Conservation (phyloP, 2,888 invertebrate species). For the Ligdia adustata region DNA sequence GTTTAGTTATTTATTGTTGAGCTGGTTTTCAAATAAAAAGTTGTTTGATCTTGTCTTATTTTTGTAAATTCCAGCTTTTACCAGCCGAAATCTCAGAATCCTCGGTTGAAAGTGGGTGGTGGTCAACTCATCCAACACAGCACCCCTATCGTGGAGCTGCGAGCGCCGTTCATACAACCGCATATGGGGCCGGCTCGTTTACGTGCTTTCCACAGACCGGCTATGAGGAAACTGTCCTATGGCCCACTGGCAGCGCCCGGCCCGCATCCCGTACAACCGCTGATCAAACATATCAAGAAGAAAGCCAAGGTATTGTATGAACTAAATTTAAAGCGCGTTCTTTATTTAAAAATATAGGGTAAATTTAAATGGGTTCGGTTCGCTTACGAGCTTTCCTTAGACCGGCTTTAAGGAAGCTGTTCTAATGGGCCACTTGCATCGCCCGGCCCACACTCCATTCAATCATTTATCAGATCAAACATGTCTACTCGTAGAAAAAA, state of each 20-base stretch:
- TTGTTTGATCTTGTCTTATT: too few relatives aligned
- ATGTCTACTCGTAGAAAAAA: too few relatives aligned
- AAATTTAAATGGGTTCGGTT: too few relatives aligned
- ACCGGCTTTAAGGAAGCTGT: too few relatives aligned
- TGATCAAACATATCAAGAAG: slow-evolving; percentile 95
- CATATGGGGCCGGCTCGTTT: slow-evolving; percentile 90
- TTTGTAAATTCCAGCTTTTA: slow-evolving; percentile 92
- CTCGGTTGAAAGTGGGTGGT: slow-evolving; percentile 93
- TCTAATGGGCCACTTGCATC: too few relatives aligned
- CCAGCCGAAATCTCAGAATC: slow-evolving; percentile 93
- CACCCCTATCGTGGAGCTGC: slow-evolving; percentile 97
- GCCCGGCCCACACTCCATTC: too few relatives aligned
- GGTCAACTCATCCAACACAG: slow-evolving; percentile 98
- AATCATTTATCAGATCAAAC: too few relatives aligned
- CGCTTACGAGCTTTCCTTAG: too few relatives aligned
- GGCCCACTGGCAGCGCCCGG: slow-evolving; percentile 89
- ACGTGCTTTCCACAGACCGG: slow-evolving; percentile 96
- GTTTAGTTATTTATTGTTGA: too few relatives aligned
- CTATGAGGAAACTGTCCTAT: slow-evolving; percentile 93
- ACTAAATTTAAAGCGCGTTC: too few relatives aligned
- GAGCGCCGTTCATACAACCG: slow-evolving; percentile 97
- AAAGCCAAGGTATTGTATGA: slow-evolving; percentile 94
- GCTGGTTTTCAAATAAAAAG: too few relatives aligned
- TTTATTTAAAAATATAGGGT: too few relatives aligned
- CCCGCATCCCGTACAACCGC: slow-evolving; percentile 92